Evolutionary conservation across 53 echinoderm and acorn worm genomes (phyloP).

Genomic region (Crossaster papposus): DNA sequence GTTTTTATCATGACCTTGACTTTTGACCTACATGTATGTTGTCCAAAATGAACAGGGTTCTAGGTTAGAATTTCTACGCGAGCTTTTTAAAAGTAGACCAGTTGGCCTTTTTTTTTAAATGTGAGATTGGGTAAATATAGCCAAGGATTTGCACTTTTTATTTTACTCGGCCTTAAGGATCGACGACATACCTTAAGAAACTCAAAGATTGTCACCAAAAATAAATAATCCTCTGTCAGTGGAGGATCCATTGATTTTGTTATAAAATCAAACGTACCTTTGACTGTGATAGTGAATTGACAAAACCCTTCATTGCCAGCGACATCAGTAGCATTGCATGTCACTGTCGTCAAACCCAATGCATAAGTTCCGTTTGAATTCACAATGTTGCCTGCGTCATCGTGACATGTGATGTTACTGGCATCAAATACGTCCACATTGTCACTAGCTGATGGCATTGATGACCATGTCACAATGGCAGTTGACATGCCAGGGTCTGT

Average conservation of each 20-base stretch:
- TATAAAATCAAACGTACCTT: background rate
- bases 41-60: too few species aligned
- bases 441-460: slow-evolving; percentile 14
- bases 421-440: background rate
- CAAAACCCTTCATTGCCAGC: background rate
- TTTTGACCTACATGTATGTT: too few species aligned
- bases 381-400: slow-evolving; percentile 9
- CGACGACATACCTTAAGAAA: too few species aligned
- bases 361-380: background rate
- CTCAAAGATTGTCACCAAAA: background rate
- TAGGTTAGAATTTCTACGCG: too few species aligned
- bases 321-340: background rate
- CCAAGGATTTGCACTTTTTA: too few species aligned
- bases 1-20: too few species aligned
- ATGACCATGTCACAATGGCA: background rate
- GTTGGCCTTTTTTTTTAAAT: too few species aligned
- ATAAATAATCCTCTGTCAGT: background rate
- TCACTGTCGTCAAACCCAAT: background rate
- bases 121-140: too few species aligned
- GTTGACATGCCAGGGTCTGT: background rate
- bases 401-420: background rate
- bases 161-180: too few species aligned
- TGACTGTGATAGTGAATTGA: slow-evolving; percentile 12
- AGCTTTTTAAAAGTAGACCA: too few species aligned
- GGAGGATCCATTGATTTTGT: background rate